Base-by-base conservation (phyloP, 1,140 invertebrate species). In the Plutomurus gul region DNA sequence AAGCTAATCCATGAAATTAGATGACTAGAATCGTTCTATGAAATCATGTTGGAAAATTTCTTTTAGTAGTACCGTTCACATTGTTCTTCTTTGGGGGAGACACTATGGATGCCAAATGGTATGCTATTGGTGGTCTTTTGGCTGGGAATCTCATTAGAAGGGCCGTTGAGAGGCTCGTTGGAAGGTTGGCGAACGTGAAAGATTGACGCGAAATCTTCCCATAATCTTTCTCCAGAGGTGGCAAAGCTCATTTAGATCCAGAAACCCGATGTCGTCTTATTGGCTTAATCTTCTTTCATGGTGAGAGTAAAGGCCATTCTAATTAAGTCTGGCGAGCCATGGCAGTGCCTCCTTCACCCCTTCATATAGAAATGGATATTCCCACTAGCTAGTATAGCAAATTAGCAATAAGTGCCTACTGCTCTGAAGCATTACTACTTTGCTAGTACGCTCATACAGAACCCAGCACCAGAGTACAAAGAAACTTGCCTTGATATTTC, bases 291-390 rank as follows among this genome's bases (percentile, higher is more conserved):
- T 76, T 76, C 75, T 76, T 43, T 27, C 39, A 49, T 46, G 73
- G 25, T 46, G 43, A 75, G 43, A 75, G 46, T 25, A 71, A 43
- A 76, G 73, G 73, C 74, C 74, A 80, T 76, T 80, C 78, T 80
- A 80, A 80, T 80, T 80, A 80, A 80, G 78, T 80, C 25, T 40
- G 43, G 74, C 51, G 43, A 80, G 75, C 40, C 25, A 75, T 70
- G 11, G 20, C 56, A 65, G 56, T 36, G 27, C 30, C 27, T 30
- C 8, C 46, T 49, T 30, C 25, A 33, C 27, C 18, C 36, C 25
- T 65, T 60, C 6, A 18, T 10, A 25, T 16, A 10, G 5, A 33
- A 65, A n/a, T 33, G 10, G 5, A 4, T 33, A 13, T 30, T 5
- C 2, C 51, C 30, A 36, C 30, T n/a, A n/a, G n/a, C n/a, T n/a